phyloP scores from a whole-genome alignment of 2,888 invertebrate genomes.

The Drosophila nr. fundita region DNA sequence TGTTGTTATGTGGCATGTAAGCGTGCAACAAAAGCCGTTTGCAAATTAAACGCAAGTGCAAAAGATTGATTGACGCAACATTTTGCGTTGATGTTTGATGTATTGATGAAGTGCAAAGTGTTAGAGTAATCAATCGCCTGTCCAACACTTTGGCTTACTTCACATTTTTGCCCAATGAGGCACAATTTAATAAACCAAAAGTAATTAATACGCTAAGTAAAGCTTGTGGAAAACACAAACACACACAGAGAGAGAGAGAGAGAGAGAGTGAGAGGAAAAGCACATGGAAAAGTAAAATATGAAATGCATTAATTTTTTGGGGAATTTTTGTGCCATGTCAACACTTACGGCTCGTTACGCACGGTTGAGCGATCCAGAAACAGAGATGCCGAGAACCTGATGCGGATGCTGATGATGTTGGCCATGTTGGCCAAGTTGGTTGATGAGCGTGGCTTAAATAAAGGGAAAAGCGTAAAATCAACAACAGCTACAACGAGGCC shows the following conservation, averaged over 20 bases:
- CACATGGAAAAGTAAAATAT: slow-evolving; percentile 47
- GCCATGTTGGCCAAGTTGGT: slow-evolving; percentile 21
- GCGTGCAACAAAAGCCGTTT: slow-evolving; percentile 43
- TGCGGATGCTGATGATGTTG: slow-evolving; percentile 52
- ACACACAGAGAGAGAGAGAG: neutral
- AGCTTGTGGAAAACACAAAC: slow-evolving; percentile 10
- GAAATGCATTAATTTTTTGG: slow-evolving; percentile 66
- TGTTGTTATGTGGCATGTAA: neutral
- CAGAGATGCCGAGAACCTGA: slow-evolving; percentile 14
- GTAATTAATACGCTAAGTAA: slow-evolving; percentile 65
- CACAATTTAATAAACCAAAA: slow-evolving; percentile 50
- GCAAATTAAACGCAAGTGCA: slow-evolving; percentile 64
- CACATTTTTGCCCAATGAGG: slow-evolving; percentile 33
- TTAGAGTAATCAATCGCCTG: slow-evolving; percentile 51
- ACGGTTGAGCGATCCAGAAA: slow-evolving; percentile 54
- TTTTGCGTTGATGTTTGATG: slow-evolving; percentile 51
- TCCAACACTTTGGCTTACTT: slow-evolving; percentile 11
- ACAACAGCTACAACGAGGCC: slow-evolving; percentile 41
- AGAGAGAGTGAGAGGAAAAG: neutral
- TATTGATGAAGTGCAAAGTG: slow-evolving; percentile 62
- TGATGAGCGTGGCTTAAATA: slow-evolving; percentile 58
- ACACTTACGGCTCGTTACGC: slow-evolving; percentile 79
- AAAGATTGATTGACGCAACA: slow-evolving; percentile 71
- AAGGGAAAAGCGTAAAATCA: slow-evolving; percentile 59
- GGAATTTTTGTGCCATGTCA: slow-evolving; percentile 79